Evolutionary conservation across 2,113 vertebrate species (phyloP), one percentile per base, ranked within the genome.

Genomic region (Anseranas semipalmata): DNA sequence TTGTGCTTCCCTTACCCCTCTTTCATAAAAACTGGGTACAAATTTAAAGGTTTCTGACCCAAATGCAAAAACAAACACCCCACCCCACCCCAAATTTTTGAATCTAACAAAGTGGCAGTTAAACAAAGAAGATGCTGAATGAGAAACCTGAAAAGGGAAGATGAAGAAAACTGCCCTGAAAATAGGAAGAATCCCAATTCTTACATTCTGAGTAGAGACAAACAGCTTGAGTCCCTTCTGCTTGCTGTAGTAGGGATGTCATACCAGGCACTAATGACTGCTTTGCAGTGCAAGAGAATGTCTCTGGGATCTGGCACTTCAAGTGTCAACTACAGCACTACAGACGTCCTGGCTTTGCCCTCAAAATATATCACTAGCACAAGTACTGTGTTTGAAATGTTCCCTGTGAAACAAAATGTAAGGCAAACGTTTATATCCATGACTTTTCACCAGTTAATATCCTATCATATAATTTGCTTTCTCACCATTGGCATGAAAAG

Each of bases 211-310:
- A 83, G 41, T 27, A 73, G 35, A 88, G 66, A 81, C 62, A 91
- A 94, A 89, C 89, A 96, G 74, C 95, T 96, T 95, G 95, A 85
- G 45, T 87, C 18, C 78, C 90, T 93, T 94, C 95, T 95, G 90
- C 75, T 90, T 56, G 27, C 78, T 91, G 59, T 25, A 74, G 56
- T 12, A 75, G 46, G 35, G 91, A 71, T 84, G 43, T 78, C 65
- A 92, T 45, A 90, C 41, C 43, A 67, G 82, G 60, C 85, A 72
- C 63, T 93, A 86, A 90, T 81, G 92, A 90, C 22, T 88, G 27
- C 63, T 84, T 68, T 90, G 52, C 39, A 43, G 39, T n/a, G 27
- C 46, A 80, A 60, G 52, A 83, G 28, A 84, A 84, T 2, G 18
- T 86, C 82, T 94, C 83, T 71, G 37, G 18, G 79, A 88, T 63